A percentile compares a stretch with the other conserved stretches of the same genome.
Evolutionary conservation across 2,797 vertebrate genomes (phyloP).

Genomic region (Pipistrellus pipistrellus): DNA sequence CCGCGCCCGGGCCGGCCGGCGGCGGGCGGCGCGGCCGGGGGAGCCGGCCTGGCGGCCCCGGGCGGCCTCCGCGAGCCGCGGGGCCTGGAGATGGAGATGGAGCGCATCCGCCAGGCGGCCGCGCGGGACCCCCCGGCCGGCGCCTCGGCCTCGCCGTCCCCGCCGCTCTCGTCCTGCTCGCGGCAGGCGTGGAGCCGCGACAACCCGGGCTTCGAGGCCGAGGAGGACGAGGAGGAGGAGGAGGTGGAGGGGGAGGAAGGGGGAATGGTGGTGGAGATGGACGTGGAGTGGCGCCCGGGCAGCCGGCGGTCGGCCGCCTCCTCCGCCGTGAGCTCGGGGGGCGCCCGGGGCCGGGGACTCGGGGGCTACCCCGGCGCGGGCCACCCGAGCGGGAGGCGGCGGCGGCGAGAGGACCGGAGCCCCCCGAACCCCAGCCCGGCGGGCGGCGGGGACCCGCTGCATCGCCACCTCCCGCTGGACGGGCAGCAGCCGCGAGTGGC

Average conservation of each 20-base stretch:
- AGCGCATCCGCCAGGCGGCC: constrained; percentile 87
- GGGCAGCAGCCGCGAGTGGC: constrained; percentile 86
- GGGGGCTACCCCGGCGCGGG: constrained; percentile 86
- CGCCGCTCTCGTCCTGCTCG: constrained; percentile 92
- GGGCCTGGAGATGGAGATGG: constrained; percentile 83
- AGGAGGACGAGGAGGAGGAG: constrained; percentile 89
- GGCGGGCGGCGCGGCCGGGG: constrained; percentile 58
- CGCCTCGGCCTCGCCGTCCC: constrained; percentile 89
- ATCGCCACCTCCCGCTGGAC: constrained; percentile 84
- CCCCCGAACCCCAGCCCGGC: constrained; percentile 60
- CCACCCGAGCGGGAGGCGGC: constrained; percentile 85
- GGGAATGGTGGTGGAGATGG: constrained; percentile 91
- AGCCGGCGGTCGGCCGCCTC: constrained; percentile 85
- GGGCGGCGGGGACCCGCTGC: constrained; percentile 74
- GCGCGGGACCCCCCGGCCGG: constrained; percentile 87
- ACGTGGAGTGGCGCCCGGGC: constrained; percentile 94
- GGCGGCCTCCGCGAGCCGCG: constrained; percentile 76
- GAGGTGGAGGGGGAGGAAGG: constrained; percentile 88
- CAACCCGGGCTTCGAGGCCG: constrained; percentile 96
- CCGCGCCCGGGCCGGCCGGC: constrained; percentile 55
- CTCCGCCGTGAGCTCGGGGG: constrained; percentile 70
- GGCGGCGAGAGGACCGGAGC: constrained; percentile 86
- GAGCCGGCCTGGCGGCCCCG: constrained; percentile 48
- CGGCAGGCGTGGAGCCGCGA: constrained; percentile 97
- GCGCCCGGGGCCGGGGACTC: constrained; percentile 87